Evolutionary conservation across 2,888 invertebrate species (phyloP), one percentile per base, ranked within the genome.

Genomic region (Orchesellides sinensis): DNA sequence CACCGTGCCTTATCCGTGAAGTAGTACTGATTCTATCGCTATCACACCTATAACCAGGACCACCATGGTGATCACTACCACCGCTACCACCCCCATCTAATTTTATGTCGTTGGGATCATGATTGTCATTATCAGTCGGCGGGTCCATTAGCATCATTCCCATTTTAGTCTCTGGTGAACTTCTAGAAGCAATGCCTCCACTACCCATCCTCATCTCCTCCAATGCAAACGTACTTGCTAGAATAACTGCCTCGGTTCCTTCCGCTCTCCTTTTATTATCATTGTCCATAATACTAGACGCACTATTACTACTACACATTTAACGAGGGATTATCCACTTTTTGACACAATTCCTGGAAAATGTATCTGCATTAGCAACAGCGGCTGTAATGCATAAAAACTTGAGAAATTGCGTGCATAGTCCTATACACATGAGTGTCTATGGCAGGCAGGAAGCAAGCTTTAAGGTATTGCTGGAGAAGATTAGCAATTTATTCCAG

Each of bases 41-140:
- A 49, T 70, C 70, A 70, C 70, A 70, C 70, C 54, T 49, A 12
- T n/a, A 54, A 54, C 49, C 8, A n/a, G 21, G 40, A 2, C n/a
- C 19, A 10, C 6, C 23, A 21, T 19, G 19, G 40, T 21, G 54
- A 8, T 8, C 40, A 40, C n/a, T 12, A 23, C 35, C 14, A 23
- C 49, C 32, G 3, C 49, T 35, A 23, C 14, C 54, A 35, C 23
- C 49, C 19, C 29, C 68, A 19, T 52, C n/a, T 29, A 52, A 17
- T 21, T 32, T 61, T 10, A 61, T 61, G 4, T 17, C n/a, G n/a
- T 29, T 40, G n/a, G 2, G 23, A 19, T 68, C 17, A 25, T 40
- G 27, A 40, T 52, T 27, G 25, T 35, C 32, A 21, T 52, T 54
- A 19, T 70, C 70, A 70, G 68, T 54, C 52, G 54, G 21, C 12